Base-by-base conservation (phyloP, 2,888 invertebrate genomes). In the Lacanobia oleracea region DNA sequence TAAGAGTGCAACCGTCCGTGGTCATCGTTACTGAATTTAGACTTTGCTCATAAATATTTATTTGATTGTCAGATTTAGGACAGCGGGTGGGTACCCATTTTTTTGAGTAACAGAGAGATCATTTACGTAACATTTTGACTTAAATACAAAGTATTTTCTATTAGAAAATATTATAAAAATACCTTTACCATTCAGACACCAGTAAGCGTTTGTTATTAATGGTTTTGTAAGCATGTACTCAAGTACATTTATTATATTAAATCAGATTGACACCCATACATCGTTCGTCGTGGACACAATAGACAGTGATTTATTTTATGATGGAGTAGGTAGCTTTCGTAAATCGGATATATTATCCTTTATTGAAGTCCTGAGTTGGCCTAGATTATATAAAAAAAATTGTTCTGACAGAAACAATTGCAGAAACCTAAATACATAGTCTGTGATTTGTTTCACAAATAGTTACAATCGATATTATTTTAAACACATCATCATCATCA, bases 291-390 rank as follows among this genome's bases (percentile, higher is more conserved):
- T 45, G 23, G 68, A 54, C 33, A 45, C 14, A 45, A 37, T 33
- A 18, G 45, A 45, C 14, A 54, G 14, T 67, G 18, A 68, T 68
- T 45, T 37, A 54, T 67, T 67, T 54, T 5, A 23, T 54, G 33
- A 21, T 21, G 43, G 45, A 59, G 59, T 45, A n/a, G 33, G 59
- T 45, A n/a, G 33, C n/a, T 37, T 33, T 57, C 27, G 9, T 43
- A 7, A 65, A 16, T 43, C n/a, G 37, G 1, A 18, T 37, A 2
- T 37, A 10, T 5, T 37, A 10, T 5, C 10, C 10, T 33, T 18
- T 56, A 33, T 56, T 53, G 7, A 53, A 53, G 14, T 14, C 43
- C 23, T 53, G 12, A 23, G 14, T 23, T 23, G 23, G 53, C 2
- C 6, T 6, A 33, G 33, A 33, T 5, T 2, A 3, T 33, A 33